Percentiles rank a stretch among this genome's conserved stretches.
These are phyloP conservation scores for Drosophila parabipectinata DNA, from an alignment of 1,140 invertebrate genomes.

Conservation along the genomic window DNA sequence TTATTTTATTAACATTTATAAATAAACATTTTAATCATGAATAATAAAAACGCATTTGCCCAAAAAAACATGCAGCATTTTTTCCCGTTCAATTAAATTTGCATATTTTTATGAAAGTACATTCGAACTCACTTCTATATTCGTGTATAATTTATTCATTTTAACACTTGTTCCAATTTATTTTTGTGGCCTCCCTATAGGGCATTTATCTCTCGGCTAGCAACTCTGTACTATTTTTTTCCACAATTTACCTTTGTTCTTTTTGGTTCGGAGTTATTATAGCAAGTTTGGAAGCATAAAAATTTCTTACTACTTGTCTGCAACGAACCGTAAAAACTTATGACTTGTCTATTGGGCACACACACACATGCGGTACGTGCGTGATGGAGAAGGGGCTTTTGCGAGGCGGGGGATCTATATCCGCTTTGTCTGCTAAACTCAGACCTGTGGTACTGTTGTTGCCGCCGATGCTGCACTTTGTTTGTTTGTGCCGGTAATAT, in stretches of 20 bases:
- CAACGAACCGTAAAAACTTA: slow-evolving; percentile 79
- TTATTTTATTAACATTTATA: neutral
- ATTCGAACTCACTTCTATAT: neutral
- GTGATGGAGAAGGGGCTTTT: neutral
- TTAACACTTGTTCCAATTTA: slow-evolving; percentile 10
- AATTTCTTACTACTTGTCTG: slow-evolving; percentile 75
- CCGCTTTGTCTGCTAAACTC: slow-evolving; percentile 34
- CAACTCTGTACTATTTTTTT: slow-evolving; percentile 4
- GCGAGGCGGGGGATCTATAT: slow-evolving; percentile 45
- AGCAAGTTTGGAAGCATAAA: slow-evolving; percentile 77
- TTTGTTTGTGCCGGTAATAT: slow-evolving; percentile 82
- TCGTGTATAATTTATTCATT: slow-evolving; percentile 23
- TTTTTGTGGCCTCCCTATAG: slow-evolving; percentile 15
- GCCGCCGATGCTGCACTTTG: slow-evolving; percentile 63
- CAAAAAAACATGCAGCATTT: neutral
- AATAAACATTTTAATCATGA: neutral
- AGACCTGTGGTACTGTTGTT: slow-evolving; percentile 23
- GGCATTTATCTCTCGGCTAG: slow-evolving; percentile 38
- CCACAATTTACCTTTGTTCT: slow-evolving; percentile 16
- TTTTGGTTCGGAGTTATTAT: slow-evolving; percentile 69
- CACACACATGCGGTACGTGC: slow-evolving; percentile 1
- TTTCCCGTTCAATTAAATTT: slow-evolving; percentile 6
- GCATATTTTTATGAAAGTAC: neutral
- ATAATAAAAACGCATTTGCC: neutral
- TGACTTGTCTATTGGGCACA: slow-evolving; percentile 75